Evolutionary conservation across 35 echinoderm and acorn worm species (phyloP), one percentile per base, ranked within the genome.

Genomic region (Patiria miniata): DNA sequence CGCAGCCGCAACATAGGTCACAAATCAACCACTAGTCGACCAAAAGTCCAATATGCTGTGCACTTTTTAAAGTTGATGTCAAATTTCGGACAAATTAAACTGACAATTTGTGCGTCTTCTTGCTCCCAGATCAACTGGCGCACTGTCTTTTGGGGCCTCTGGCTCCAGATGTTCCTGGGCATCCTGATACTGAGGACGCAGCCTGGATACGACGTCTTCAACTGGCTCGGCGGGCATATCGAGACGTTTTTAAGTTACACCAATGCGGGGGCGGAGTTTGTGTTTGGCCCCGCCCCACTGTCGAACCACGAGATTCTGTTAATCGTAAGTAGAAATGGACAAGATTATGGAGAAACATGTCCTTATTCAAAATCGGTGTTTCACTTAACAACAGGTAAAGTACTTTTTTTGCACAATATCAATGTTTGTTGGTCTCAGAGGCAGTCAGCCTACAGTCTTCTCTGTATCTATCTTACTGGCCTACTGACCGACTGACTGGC

Each of bases 61-160:
- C 22, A 58, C 22, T 58, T 14, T 58, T 58, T 58, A 58, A 12
- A 58, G 54, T 58, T 58, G 54, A 58, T 58, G 54, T n/a, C 54
- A 58, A 14, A 14, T 58, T 58, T 14, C 22, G 54, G 12, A 14
- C 54, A 12, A 58, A 58, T 17, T 78, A 12, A 21, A 14, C n/a
- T n/a, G 29, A 78, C 10, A 18, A 78, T 36, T 21, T 78, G 33
- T 12, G 42, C 18, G 77, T 34, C 4, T 37, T 83, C 83, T 82
- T 23, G 39, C 0, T 78, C 68, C 61, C 77, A 98, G 96, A 89
- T 99, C 52, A 83, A 86, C 53, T 99, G 96, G 96, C 76, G 89
- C 55, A 92, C 96, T 4, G 90, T 99, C 21, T 92, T 94, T 61
- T 99, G 96, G 96, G 96, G 96, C 2, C 83, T 99, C 51, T 91